A percentile compares a stretch with the other conserved stretches of the same genome.
These are phyloP conservation scores for Lethrus apterus DNA, from an alignment of 1,140 invertebrate species.

Conservation along the genomic window DNA sequence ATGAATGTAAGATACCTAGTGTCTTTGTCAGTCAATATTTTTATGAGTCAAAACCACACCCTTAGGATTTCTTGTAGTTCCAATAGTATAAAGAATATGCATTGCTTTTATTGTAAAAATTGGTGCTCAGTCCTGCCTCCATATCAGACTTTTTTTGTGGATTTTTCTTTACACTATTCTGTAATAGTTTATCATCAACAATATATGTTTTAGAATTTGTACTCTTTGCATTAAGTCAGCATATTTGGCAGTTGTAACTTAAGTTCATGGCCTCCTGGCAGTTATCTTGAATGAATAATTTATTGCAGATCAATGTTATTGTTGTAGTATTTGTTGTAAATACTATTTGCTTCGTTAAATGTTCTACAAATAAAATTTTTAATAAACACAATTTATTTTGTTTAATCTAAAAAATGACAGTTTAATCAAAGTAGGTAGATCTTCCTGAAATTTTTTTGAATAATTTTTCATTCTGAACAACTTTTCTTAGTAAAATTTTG, in stretches of 20 bases:
- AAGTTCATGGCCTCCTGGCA: too few relatives aligned
- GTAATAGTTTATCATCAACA: slow-evolving; percentile 49
- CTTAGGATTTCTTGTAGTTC: slow-evolving; percentile 78
- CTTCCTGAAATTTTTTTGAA: too few relatives aligned
- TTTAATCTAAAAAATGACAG: too few relatives aligned
- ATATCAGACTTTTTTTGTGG: slow-evolving; percentile 39
- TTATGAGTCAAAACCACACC: slow-evolving; percentile 70
- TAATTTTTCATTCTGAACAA: too few relatives aligned
- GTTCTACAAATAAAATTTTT: too few relatives aligned
- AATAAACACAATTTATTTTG: too few relatives aligned
- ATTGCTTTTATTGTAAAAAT: slow-evolving; percentile 55
- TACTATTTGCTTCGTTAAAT: too few relatives aligned
- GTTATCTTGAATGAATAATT: too few relatives aligned
- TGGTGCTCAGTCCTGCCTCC: slow-evolving; percentile 36
- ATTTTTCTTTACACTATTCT: slow-evolving; percentile 39
- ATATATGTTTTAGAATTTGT: slow-evolving; percentile 52
- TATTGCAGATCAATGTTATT: too few relatives aligned
- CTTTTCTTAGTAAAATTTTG: too few relatives aligned
- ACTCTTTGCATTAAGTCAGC: slow-evolving; percentile 54
- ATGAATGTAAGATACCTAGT: slow-evolving; percentile 69
- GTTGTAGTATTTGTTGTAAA: too few relatives aligned
- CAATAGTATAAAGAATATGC: slow-evolving; percentile 80
- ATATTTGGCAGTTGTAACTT: slow-evolving; percentile 62
- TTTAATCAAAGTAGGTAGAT: too few relatives aligned
- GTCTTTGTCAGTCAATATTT: slow-evolving; percentile 61